Base-by-base conservation (phyloP, 92 coral and sea anemone genomes). In the Nematostella vectensis region DNA sequence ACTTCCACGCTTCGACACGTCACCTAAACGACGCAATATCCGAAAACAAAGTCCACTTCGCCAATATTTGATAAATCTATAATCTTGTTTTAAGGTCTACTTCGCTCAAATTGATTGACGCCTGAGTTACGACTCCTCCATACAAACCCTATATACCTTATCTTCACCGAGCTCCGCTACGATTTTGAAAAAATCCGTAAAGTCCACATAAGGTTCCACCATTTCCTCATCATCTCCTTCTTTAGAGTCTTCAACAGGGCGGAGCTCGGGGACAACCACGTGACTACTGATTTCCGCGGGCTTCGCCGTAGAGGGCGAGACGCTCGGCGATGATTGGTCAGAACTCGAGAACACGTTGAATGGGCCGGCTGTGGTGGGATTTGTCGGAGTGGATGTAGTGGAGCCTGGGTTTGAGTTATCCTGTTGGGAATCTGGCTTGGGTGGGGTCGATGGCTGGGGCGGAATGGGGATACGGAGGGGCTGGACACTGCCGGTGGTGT, bases 131-230 rank as follows among this genome's bases (percentile, higher is more conserved):
- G 51, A 45, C 9, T 45, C 17, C 21, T 17, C 51, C 4, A 10
- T 45, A 6, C 51, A 9, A 6, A 4, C 4, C 51, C 51, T 63
- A 61, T 71, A 82, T n/a, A 88, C 93, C 37, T 33, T 19, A 3
- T 88, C 84, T 37, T 86, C 95, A 6, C 97, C 95, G 38, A 24
- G 21, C 31, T 72, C 71, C 25, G 26, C 75, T 15, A 68, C 72
- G 9, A 71, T 65, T 38, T 74, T 59, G 55, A 47, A 70, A 59
- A 81, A 81, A 15, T 81, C 79, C 15, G 70, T 37, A 50, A 89
- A 89, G 57, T 85, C 95, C 16, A 89, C 95, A 49, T 89, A 86
- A 12, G 96, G 80, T 23, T 66, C 67, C 18, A 89, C 78, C 29
- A 38, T 70, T 8, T 47, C 55, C 0, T 39, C 67, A 0, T 54